A percentile compares a stretch with the other conserved stretches of the same genome.
These are phyloP conservation scores for Dexiosoma caninum DNA, from an alignment of 2,888 invertebrate genomes.

Conservation along the genomic window DNA sequence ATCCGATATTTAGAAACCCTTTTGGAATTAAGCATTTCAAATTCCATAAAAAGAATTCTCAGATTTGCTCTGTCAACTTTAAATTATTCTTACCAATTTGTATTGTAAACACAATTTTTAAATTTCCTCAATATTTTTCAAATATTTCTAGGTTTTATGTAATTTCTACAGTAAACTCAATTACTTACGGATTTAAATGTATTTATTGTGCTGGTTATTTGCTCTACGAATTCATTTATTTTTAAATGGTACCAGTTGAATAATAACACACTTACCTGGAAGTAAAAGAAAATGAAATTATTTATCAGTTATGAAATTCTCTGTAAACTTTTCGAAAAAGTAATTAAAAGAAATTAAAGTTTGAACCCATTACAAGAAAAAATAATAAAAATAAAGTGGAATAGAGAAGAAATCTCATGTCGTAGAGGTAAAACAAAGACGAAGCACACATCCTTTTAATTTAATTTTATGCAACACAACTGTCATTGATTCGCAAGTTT, in stretches of 20 bases:
- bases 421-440: background rate
- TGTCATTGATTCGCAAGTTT: constrained; percentile 47
- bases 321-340: constrained; percentile 48
- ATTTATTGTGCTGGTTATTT: background rate
- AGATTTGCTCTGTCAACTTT: too few species aligned
- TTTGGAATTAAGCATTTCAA: too few species aligned
- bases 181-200: constrained; percentile 5
- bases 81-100: too few species aligned
- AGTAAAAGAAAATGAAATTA: constrained; percentile 40
- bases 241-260: constrained; percentile 14
- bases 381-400: background rate
- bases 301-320: constrained; percentile 50
- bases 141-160: too few species aligned
- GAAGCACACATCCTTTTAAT: constrained; percentile 29
- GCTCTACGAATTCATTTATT: background rate
- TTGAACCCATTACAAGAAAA: constrained; percentile 7
- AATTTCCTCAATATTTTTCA: too few species aligned
- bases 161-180: background rate
- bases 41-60: too few species aligned
- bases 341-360: constrained; percentile 57
- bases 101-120: too few species aligned
- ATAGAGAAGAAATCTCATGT: background rate
- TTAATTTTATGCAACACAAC: constrained; percentile 41
- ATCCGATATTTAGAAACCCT: too few species aligned
- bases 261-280: constrained; percentile 48